Evolutionary conservation across 2,888 invertebrate genomes (phyloP), one percentile per base, ranked within the genome.

Genomic region (Apamea monoglypha): DNA sequence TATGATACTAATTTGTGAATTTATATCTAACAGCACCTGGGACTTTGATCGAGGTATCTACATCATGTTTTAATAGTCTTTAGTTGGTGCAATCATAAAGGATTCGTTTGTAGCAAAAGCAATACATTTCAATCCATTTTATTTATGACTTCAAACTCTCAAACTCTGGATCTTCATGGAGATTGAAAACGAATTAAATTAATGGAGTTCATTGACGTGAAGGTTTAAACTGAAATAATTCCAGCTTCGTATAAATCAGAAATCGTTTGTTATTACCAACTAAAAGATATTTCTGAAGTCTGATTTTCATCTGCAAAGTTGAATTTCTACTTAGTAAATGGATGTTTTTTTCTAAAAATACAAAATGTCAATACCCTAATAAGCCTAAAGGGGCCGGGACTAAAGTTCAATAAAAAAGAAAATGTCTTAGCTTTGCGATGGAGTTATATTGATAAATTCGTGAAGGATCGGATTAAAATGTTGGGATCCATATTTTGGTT

Each of bases 361-460:
- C 53, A 71, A 76, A 76, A 87, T 73, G 64, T 73, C 53, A 80
- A 80, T 84, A 77, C 84, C 44, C 64, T 66, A 87, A 83, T 83
- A 87, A 85, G 70, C 84, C 32, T 53, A 69, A 79, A 86, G 32
- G 75, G 74, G 68, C 83, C 61, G 56, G 50, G 44, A 75, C 66
- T 67, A 61, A 61, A 79, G 73, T 75, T 76, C 80, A 83, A 76
- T 84, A 77, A 75, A 77, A 76, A 64, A 80, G 64, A 84, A 85
- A 80, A 84, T 74, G n/a, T 53, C 64, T 29, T 69, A 66, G 71
- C 6, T 72, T 72, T 74, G 64, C 74, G 77, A 80, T 63, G 44
- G 40, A 74, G 72, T 68, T 84, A 77, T 74, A 79, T 77, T 73
- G 70, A 77, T 76, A 85, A 72, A 83, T 63, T 76, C 47, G 70